Conservation (phyloP, 2,797 vertebrate genomes). For the Todus mexicanus region DNA sequence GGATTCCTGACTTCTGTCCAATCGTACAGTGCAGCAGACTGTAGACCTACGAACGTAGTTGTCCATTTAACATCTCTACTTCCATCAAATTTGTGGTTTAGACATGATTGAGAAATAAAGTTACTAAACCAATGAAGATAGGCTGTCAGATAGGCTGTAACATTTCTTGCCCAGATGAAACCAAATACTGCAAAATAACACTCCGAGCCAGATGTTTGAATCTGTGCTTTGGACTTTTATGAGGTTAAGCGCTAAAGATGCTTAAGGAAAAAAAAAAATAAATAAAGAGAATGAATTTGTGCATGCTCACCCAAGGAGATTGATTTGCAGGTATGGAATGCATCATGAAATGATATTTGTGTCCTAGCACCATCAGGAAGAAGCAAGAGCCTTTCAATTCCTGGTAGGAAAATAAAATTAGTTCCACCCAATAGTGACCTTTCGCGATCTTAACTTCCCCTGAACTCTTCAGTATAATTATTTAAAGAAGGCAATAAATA, state of each 20-base stretch:
- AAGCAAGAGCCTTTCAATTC: neutral
- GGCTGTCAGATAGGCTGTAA: neutral
- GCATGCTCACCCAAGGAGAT: neutral
- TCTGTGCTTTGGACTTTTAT: neutral
- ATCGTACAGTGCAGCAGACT: neutral
- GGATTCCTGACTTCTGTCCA: neutral
- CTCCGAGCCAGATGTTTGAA: neutral
- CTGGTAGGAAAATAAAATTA: neutral
- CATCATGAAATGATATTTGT: neutral
- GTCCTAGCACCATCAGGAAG: neutral
- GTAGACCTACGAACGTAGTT: neutral
- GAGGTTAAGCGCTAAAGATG: neutral
- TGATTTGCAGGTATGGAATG: neutral
- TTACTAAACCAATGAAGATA: neutral
- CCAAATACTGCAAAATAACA: neutral
- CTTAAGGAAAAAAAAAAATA: neutral
- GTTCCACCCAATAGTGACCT: neutral
- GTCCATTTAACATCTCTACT: neutral
- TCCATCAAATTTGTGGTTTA: neutral
- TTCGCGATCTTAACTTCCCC: neutral
- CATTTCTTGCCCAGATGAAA: neutral
- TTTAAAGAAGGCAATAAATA: conserved; percentile 2
- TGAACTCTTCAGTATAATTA: neutral
- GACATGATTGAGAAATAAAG: neutral
- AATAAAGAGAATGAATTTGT: neutral